These are phyloP conservation scores for Phortica okadai DNA, from an alignment of 2,888 invertebrate species.

Conservation along the genomic window DNA sequence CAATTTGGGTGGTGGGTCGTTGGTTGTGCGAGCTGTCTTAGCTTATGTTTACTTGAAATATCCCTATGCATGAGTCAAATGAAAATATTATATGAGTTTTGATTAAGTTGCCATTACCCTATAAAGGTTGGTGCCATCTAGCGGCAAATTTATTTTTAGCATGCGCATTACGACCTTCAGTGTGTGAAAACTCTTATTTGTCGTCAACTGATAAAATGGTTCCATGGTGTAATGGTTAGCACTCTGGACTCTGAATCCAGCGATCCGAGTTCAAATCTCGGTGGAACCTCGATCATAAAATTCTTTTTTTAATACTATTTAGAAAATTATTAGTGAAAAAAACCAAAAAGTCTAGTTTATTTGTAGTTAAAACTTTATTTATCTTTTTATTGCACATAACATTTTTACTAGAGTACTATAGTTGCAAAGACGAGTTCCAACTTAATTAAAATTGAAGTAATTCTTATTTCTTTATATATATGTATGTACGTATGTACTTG, in stretches of 20 bases:
- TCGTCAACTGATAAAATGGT: slow-evolving; percentile 27
- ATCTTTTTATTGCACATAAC: not conserved
- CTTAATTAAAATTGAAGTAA: no score
- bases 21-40: no score
- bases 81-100: not conserved
- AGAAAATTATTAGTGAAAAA: no score
- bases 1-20: no score
- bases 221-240: slow-evolving; percentile 61
- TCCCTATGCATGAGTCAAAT: not conserved
- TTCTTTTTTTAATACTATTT: not conserved
- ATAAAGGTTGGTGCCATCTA: not conserved
- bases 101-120: not conserved
- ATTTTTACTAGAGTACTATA: not conserved
- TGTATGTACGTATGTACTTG: not conserved
- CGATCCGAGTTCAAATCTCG: slow-evolving; percentile 53
- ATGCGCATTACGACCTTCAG: slow-evolving; percentile 13
- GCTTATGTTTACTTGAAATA: no score
- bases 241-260: slow-evolving; percentile 60
- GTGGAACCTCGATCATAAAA: not conserved
- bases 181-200: slow-evolving; percentile 4
- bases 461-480: not conserved
- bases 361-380: not conserved
- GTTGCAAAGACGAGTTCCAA: no score
- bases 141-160: slow-evolving; percentile 2
- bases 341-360: no score